phyloP scores from a whole-genome alignment of 2,888 invertebrate genomes.

The Nowickia ferox region DNA sequence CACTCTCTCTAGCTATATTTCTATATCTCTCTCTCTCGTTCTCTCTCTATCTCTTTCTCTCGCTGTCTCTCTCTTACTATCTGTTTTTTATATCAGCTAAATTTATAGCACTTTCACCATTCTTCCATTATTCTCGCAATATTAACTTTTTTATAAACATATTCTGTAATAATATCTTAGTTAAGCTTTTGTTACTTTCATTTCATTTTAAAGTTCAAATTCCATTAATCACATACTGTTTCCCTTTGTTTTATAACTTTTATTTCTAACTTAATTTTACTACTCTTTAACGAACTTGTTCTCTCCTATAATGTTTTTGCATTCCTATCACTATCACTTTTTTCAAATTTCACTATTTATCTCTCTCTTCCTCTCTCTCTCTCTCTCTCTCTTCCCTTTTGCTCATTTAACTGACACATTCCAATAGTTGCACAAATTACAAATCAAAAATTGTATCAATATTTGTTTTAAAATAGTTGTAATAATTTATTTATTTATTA shows the following conservation, averaged over 20 bases:
- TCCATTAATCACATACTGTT: too few relatives aligned
- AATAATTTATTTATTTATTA: constrained; percentile 71
- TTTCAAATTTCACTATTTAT: neutral
- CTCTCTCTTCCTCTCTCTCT: neutral
- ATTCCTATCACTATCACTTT: too few relatives aligned
- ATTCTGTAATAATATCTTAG: neutral
- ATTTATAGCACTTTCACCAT: neutral
- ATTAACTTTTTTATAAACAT: neutral
- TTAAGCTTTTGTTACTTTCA: neutral
- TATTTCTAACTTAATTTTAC: constrained; percentile 8
- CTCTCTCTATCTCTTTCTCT: neutral
- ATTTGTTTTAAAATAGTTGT: constrained; percentile 73
- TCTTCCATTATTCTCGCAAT: neutral
- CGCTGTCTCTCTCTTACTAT: neutral
- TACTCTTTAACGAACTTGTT: neutral
- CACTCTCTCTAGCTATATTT: neutral
- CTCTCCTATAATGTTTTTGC: too few relatives aligned
- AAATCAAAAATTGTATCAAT: constrained; percentile 64
- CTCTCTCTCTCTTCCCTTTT: neutral
- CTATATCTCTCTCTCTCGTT: neutral
- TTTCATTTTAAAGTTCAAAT: too few relatives aligned
- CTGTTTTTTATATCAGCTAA: neutral
- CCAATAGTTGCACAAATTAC: constrained; percentile 60
- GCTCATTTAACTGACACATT: constrained; percentile 38
- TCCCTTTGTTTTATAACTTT: neutral